Evolutionary conservation across 2,113 vertebrate species (phyloP).

Genomic region (Marmota flaviventris): DNA sequence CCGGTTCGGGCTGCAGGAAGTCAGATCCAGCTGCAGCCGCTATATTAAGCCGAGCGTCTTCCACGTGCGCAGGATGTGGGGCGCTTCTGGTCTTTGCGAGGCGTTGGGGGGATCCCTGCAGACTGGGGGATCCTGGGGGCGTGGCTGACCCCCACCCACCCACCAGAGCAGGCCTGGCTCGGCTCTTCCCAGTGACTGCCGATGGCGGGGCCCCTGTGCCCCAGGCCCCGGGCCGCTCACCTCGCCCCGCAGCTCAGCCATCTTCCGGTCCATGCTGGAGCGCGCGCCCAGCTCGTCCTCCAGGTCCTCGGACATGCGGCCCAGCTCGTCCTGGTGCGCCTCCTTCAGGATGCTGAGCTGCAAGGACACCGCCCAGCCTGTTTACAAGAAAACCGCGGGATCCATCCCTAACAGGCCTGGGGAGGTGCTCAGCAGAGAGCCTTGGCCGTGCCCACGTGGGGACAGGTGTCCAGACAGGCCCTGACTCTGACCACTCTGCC

Average conservation of each 20-base stretch:
- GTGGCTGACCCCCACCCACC: background rate
- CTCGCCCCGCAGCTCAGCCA: conserved; percentile 96
- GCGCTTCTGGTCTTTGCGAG: background rate
- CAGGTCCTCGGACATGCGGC: conserved; percentile 97
- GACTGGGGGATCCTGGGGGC: background rate
- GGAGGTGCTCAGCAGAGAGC: background rate
- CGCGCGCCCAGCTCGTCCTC: conserved; percentile 97
- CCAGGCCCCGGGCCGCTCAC: conserved; percentile 82
- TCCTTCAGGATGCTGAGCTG: conserved; percentile 98
- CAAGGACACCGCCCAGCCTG: background rate
- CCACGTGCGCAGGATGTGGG: conserved; percentile 33
- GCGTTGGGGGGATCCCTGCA: background rate
- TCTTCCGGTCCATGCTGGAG: conserved; percentile 98
- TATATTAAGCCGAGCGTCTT: conserved; percentile 66
- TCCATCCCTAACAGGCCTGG: rapidly evolving
- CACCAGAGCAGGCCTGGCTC: background rate
- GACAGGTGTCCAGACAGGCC: background rate
- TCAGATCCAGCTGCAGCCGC: conserved; percentile 71
- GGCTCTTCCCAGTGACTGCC: background rate
- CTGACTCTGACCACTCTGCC: background rate
- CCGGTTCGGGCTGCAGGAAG: conserved; percentile 73
- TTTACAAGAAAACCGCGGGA: background rate
- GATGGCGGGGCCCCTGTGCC: background rate
- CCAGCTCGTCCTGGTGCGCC: conserved; percentile 97
- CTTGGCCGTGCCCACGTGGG: background rate